Evolutionary conservation across 1,140 invertebrate species (phyloP).

Genomic region (Euura lappo): DNA sequence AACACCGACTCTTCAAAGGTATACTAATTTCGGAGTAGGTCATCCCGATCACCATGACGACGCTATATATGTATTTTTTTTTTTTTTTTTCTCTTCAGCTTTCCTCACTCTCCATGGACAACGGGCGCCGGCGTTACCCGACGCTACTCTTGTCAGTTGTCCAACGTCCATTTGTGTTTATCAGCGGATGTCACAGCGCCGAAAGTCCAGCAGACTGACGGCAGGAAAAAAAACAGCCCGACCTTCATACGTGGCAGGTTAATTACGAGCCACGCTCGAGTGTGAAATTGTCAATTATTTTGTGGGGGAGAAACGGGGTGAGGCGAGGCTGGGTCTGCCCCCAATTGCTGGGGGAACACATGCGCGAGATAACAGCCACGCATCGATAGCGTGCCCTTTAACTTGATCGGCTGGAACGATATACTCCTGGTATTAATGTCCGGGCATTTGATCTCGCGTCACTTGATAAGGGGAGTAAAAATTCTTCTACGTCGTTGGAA

Average conservation of each 20-base stretch:
- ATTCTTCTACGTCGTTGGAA: too few species aligned
- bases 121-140: not conserved
- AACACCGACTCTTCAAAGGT: not conserved
- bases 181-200: not conserved
- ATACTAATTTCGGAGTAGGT: constrained; percentile 5
- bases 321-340: not conserved
- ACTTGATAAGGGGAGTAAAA: too few species aligned
- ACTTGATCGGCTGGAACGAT: too few species aligned
- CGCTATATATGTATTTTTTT: not conserved
- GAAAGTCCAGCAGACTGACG: not conserved
- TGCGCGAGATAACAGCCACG: not conserved
- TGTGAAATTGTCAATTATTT: constrained; percentile 37
- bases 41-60: not conserved
- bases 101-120: not conserved
- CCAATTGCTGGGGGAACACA: not conserved
- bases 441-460: too few species aligned
- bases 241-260: constrained; percentile 29
- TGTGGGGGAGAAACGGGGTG: not conserved
- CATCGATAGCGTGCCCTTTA: not conserved
- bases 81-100: not conserved
- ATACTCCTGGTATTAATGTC: too few species aligned
- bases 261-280: constrained; percentile 33
- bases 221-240: not conserved
- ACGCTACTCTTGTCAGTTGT: not conserved
- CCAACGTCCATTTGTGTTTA: not conserved